Evolutionary conservation across 2,113 vertebrate genomes (phyloP).

Genomic region (Uria lomvia): DNA sequence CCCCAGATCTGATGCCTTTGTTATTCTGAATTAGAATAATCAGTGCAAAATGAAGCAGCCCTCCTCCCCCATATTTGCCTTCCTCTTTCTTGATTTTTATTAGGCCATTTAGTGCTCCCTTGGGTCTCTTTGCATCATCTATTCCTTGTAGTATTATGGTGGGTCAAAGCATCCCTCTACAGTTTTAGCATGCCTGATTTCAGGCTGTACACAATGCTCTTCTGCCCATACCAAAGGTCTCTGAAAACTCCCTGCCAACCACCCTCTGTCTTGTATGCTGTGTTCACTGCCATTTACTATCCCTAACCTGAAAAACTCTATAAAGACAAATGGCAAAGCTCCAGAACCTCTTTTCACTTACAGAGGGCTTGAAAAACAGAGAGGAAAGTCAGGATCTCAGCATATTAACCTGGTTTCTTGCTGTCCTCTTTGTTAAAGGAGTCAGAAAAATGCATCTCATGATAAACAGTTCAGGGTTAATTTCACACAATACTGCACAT

Average conservation of each 20-base stretch:
- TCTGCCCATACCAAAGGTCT: neutral
- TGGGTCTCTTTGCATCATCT: neutral
- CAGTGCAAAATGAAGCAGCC: neutral
- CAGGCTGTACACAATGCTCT: neutral
- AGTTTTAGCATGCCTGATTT: neutral
- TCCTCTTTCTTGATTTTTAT: constrained; percentile 40
- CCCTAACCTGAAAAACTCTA: neutral
- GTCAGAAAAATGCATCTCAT: constrained; percentile 25
- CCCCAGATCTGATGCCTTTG: neutral
- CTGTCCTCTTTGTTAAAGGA: constrained; percentile 27
- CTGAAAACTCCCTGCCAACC: neutral
- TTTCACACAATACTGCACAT: constrained; percentile 67
- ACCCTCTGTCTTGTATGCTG: neutral
- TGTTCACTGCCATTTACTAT: neutral
- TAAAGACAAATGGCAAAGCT: neutral
- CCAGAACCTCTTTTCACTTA: neutral
- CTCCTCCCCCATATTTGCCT: constrained; percentile 1
- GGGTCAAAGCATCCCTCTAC: neutral
- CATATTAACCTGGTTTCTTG: neutral
- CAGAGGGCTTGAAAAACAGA: neutral
- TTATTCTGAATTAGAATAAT: constrained; percentile 32
- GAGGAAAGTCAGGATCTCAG: neutral
- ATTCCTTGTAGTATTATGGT: neutral
- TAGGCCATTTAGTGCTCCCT: constrained; percentile 7
- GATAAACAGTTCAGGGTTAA: constrained; percentile 65